phyloP scores from a whole-genome alignment of 2,888 invertebrate species.

The Tridacna gigas region DNA sequence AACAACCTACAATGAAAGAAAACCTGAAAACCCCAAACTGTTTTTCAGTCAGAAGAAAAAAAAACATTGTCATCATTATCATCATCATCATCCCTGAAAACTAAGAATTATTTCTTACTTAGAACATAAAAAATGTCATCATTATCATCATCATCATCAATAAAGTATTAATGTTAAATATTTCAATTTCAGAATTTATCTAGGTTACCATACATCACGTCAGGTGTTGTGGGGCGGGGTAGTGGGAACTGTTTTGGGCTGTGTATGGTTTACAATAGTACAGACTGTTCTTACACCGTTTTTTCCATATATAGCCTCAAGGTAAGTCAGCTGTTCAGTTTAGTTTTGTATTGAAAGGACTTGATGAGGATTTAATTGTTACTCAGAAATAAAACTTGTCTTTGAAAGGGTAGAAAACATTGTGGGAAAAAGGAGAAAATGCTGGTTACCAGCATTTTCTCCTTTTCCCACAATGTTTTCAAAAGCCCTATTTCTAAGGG shows the following conservation, averaged over 20 bases:
- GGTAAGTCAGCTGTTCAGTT: conserved; percentile 87
- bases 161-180: no score
- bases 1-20: no score
- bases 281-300: conserved; percentile 93
- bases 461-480: neutral
- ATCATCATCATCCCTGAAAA: no score
- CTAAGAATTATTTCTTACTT: no score
- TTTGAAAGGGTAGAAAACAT: neutral
- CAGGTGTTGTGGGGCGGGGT: conserved; percentile 93
- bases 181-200: conserved; percentile 89
- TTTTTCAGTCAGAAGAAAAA: no score
- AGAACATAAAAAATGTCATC: no score
- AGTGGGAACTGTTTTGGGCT: conserved; percentile 91
- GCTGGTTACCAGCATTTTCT: neutral
- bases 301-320: conserved; percentile 93
- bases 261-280: conserved; percentile 92
- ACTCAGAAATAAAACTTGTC: no score
- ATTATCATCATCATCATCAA: no score
- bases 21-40: no score
- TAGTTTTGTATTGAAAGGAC: neutral
- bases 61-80: no score
- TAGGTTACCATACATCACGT: conserved; percentile 93
- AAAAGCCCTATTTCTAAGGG: neutral
- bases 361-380: no score
- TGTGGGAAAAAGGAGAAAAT: neutral